phyloP scores from a whole-genome alignment of 2,888 invertebrate species.

The Stomorhina lunata region DNA sequence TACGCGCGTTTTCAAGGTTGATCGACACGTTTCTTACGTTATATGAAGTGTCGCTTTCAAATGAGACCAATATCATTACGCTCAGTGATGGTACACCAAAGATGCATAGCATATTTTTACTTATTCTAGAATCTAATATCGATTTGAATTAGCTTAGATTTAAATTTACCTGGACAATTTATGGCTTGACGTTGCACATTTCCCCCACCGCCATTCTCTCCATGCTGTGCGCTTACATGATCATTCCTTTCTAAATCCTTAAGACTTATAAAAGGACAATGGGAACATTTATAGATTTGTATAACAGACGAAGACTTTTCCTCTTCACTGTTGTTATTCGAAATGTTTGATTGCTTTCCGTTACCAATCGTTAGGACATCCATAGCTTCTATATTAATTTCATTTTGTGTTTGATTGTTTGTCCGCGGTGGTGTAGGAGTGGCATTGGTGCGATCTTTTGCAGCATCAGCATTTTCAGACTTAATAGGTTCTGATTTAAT shows the following conservation, averaged over 20 bases:
- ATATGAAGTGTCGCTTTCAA: too few species aligned
- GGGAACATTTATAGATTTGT: constrained; percentile 72
- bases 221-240: constrained; percentile 67
- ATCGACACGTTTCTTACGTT: too few species aligned
- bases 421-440: constrained; percentile 74
- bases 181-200: constrained; percentile 76
- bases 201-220: not conserved
- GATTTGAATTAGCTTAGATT: not conserved
- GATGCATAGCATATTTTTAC: too few species aligned
- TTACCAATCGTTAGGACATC: not conserved
- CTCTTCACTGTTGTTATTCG: constrained; percentile 6
- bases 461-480: constrained; percentile 74
- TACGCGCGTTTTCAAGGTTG: too few species aligned
- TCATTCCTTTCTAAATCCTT: constrained; percentile 65
- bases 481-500: constrained; percentile 80
- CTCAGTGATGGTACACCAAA: too few species aligned
- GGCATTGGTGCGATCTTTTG: constrained; percentile 73
- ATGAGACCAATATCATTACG: too few species aligned
- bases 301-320: not conserved
- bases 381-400: constrained; percentile 35
- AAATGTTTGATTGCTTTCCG: constrained; percentile 2
- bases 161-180: constrained; percentile 82
- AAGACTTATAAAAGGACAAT: constrained; percentile 76
- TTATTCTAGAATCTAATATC: not conserved
- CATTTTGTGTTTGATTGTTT: constrained; percentile 30